A percentile compares a stretch with the other conserved stretches of the same genome.
phyloP scores from a whole-genome alignment of 2,797 vertebrate species.

The Okamejei kenojei region DNA sequence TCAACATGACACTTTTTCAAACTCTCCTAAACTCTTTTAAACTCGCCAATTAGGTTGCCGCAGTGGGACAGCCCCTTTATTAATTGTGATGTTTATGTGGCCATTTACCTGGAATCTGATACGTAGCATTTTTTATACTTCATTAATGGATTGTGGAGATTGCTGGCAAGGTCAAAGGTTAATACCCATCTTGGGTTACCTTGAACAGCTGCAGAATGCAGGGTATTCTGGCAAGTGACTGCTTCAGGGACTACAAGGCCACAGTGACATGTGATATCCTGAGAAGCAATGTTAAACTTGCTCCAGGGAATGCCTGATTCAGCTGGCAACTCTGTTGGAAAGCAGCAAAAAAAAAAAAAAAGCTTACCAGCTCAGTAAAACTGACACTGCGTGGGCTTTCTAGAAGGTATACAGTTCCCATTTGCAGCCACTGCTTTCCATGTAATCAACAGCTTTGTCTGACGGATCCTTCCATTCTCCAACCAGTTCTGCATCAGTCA shows the following conservation, averaged over 20 bases:
- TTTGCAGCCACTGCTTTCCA: background rate
- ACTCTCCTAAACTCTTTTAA: no score
- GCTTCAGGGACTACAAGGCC: background rate
- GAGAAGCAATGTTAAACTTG: background rate
- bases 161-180: no score
- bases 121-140: background rate
- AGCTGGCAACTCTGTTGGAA: background rate
- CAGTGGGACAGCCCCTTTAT: no score
- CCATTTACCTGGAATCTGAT: background rate
- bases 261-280: background rate
- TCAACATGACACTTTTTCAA: no score
- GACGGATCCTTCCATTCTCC: background rate
- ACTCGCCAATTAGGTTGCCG: no score
- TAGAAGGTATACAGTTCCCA: background rate
- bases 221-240: background rate
- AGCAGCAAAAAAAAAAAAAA: background rate
- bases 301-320: background rate
- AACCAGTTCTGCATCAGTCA: background rate
- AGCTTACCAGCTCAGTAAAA: background rate
- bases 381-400: background rate
- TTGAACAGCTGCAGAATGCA: no score
- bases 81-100: background rate
- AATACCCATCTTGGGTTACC: no score
- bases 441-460: background rate
- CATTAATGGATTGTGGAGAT: no score